phyloP scores from a whole-genome alignment of 2,797 vertebrate genomes.

The Pipistrellus pipistrellus region DNA sequence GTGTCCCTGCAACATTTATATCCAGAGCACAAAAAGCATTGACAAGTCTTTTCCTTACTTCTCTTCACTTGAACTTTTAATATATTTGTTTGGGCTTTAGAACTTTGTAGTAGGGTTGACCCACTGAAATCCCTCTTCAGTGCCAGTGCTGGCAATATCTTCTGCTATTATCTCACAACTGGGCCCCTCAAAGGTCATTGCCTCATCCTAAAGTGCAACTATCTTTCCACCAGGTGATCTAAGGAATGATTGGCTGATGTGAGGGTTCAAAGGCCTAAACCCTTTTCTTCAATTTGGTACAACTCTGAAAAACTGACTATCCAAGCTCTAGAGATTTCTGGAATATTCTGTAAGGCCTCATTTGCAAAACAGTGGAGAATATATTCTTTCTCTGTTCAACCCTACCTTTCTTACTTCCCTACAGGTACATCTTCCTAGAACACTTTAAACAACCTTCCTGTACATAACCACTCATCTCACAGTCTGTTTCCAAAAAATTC shows the following conservation, averaged over 20 bases:
- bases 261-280: neutral
- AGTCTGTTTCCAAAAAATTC: neutral
- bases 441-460: neutral
- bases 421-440: neutral
- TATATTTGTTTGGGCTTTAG: neutral
- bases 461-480: neutral
- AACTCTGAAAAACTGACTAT: neutral
- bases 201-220: neutral
- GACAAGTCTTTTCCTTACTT: neutral
- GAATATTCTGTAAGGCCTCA: neutral
- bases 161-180: neutral
- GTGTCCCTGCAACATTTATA: neutral
- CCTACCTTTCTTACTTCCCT: neutral
- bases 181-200: neutral
- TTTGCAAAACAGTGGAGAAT: neutral
- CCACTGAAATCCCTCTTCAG: neutral
- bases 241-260: neutral
- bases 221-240: neutral
- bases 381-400: neutral
- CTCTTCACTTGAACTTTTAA: conserved; percentile 1
- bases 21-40: neutral
- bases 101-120: neutral
- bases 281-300: neutral
- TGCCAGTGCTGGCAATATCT: neutral
- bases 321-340: neutral